Percentiles rank a stretch among this genome's conserved stretches.
These are phyloP conservation scores for Rutpela maculata DNA, from an alignment of 2,888 invertebrate species.

Conservation along the genomic window DNA sequence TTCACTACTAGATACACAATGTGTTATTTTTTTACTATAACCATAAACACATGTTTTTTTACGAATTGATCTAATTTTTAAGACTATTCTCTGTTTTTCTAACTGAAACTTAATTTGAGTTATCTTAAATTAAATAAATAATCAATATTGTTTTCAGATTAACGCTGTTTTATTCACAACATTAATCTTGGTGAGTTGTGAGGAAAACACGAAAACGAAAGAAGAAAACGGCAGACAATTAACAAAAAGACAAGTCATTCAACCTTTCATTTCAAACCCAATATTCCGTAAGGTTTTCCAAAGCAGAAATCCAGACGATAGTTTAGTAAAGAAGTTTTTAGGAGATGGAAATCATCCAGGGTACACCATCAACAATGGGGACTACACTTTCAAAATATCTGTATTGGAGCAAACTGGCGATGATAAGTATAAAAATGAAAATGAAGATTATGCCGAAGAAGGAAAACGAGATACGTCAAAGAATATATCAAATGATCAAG, in stretches of 20 bases:
- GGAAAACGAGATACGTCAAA: not conserved
- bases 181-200: not conserved
- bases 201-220: not conserved
- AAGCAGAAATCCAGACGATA: constrained; percentile 26
- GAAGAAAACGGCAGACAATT: not conserved
- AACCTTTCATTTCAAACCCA: constrained; percentile 22
- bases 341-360: not conserved
- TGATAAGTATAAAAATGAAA: constrained; percentile 1
- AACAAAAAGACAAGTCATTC: constrained; percentile 24
- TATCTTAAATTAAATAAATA: not conserved
- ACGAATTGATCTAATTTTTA: no score
- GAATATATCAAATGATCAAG: not conserved
- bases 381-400: constrained; percentile 24
- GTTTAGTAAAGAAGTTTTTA: constrained; percentile 34
- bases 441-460: constrained; percentile 6
- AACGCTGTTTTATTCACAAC: constrained; percentile 1
- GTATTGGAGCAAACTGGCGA: not conserved
- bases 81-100: no score
- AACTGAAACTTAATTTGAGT: no score
- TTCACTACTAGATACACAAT: no score
- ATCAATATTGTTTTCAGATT: constrained; percentile 30
- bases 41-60: no score
- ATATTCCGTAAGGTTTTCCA: constrained; percentile 37
- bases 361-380: constrained; percentile 1
- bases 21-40: no score